Base-by-base conservation (phyloP, 1,140 invertebrate species). In the Contarinia nasturtii region DNA sequence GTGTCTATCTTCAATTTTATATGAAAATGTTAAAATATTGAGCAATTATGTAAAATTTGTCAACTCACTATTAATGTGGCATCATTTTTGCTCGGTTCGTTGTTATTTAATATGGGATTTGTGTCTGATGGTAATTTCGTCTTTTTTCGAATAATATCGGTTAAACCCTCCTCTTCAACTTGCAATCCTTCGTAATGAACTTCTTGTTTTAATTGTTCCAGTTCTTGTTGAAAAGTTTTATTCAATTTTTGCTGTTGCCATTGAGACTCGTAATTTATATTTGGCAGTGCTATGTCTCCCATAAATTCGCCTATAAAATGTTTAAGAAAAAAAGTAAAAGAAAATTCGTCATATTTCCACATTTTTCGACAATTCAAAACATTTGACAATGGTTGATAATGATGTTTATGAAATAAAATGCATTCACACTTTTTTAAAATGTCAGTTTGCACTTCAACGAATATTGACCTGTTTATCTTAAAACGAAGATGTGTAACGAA, bases 251-350 rank as follows among this genome's bases (percentile, higher is more conserved):
- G 66, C 45, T 65, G 64, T 52, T 65, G 70, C 65, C 61, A 66
- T 53, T 68, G 64, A 2, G 62, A 67, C 44, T 75, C 67, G 50
- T 73, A 74, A 50, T 75, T 67, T 20, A 70, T 62, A 45, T 81
- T 74, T 20, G 82, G 73, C 50, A 89, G 64, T 0, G 84, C 83
- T 41, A 89, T 86, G 56, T 89, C 85, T 3, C 82, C 83, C 61
- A 79, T 67, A 54, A 85, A 87, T 15, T 73, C 79, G 53, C 71
- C 84, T 88, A 68, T 34, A 69, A 68, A 55, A n/a, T 19, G 18
- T 19, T 5, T 4, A 40, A 5, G 37, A 7, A 40, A 40, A 15
- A 36, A 36, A 36, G 34, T 8, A 36, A n/a, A 36, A 36, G n/a
- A 36, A 36, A 36, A 36, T 10, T n/a, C n/a, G n/a, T n/a, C n/a